These are phyloP conservation scores for Margarornis squamiger DNA, from an alignment of 2,797 vertebrate species.

Conservation along the genomic window DNA sequence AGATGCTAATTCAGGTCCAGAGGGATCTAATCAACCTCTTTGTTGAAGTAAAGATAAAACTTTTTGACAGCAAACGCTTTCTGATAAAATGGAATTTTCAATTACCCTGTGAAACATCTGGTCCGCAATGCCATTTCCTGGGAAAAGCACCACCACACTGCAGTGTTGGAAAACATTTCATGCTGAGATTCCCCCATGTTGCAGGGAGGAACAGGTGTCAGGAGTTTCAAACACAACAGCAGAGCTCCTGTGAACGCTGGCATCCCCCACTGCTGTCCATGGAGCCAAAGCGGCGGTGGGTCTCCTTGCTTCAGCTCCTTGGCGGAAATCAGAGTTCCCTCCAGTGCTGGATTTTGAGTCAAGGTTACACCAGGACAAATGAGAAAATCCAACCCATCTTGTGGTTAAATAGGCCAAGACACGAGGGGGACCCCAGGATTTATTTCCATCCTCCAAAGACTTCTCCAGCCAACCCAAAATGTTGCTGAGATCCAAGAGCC, in stretches of 20 bases:
- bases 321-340: neutral
- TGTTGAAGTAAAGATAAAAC: constrained; percentile 82
- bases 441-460: neutral
- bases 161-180: constrained; percentile 61
- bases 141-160: constrained; percentile 11
- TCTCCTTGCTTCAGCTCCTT: neutral
- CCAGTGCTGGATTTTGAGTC: neutral
- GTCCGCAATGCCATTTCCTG: constrained; percentile 54
- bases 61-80: constrained; percentile 81
- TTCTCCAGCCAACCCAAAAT: constrained; percentile 13
- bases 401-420: neutral
- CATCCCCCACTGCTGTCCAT: neutral
- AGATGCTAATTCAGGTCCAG: constrained; percentile 87
- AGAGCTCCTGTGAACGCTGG: rapidly evolving
- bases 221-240: rapidly evolving
- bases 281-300: rapidly evolving
- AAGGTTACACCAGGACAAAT: rapidly evolving
- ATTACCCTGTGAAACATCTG: constrained; percentile 79
- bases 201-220: neutral
- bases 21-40: constrained; percentile 82
- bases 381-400: neutral
- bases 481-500: neutral
- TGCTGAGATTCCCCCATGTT: constrained; percentile 11
- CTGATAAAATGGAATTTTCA: constrained; percentile 84
- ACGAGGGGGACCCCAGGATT: neutral